Evolutionary conservation across 2,888 invertebrate genomes (phyloP).

Genomic region (Caenorhabditis sp.): DNA sequence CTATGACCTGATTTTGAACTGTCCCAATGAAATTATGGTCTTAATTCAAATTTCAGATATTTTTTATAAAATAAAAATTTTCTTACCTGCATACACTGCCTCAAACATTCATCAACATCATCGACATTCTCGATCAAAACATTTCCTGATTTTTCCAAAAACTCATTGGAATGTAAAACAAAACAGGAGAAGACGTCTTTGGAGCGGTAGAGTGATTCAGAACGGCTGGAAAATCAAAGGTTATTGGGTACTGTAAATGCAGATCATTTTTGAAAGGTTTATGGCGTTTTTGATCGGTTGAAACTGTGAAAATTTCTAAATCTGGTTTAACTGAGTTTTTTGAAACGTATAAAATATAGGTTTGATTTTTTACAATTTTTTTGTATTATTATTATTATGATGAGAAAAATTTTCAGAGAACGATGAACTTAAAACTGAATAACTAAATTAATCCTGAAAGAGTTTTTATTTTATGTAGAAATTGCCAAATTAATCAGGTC

Average conservation of each 20-base stretch:
- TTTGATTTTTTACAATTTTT: neutral
- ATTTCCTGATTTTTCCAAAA: conserved; percentile 39
- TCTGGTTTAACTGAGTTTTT: neutral
- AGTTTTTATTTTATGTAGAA: too few species aligned
- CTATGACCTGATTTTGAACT: too few species aligned
- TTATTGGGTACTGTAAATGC: too few species aligned
- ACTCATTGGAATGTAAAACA: conserved; percentile 28
- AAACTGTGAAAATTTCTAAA: neutral
- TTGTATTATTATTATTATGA: neutral
- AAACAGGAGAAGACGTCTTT: conserved; percentile 45
- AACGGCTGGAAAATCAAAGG: neutral
- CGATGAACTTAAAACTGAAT: too few species aligned
- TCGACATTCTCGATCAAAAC: conserved; percentile 39
- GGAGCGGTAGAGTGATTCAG: conserved; percentile 25
- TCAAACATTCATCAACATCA: conserved; percentile 38
- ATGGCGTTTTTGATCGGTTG: neutral
- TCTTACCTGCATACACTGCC: conserved; percentile 25
- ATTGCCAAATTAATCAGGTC: too few species aligned
- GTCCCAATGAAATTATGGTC: too few species aligned
- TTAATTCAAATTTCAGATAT: too few species aligned
- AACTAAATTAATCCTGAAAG: too few species aligned
- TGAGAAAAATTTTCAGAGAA: neutral
- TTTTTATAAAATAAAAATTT: neutral
- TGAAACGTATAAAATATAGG: neutral
- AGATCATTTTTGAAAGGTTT: too few species aligned